Evolutionary conservation across 2,113 vertebrate genomes (phyloP).

Genomic region (Oriolus oriolus): DNA sequence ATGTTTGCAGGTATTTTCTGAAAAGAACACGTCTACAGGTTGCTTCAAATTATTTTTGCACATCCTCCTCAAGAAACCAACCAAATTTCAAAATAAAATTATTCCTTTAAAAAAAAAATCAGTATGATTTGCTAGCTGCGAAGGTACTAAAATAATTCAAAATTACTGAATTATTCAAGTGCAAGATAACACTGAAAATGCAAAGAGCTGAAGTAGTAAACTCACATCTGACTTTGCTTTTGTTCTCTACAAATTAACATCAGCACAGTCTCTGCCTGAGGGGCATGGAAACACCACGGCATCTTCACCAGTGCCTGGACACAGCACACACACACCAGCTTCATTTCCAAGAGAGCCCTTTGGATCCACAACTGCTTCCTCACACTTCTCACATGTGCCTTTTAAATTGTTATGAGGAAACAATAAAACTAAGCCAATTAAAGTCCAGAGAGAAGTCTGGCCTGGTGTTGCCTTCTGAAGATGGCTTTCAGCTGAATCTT

Average conservation of each 20-base stretch:
- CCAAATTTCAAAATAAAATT: accelerated
- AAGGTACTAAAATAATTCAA: neutral
- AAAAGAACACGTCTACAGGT: neutral
- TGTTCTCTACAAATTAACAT: neutral
- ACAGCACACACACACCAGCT: neutral
- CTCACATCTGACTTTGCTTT: neutral
- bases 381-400: neutral
- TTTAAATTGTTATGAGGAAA: neutral
- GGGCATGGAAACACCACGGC: neutral
- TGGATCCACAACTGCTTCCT: neutral
- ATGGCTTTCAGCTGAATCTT: neutral
- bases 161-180: neutral
- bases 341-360: neutral
- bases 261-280: neutral
- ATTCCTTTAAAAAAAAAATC: neutral
- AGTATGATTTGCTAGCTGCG: neutral
- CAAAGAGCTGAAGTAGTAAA: neutral
- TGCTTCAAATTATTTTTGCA: neutral
- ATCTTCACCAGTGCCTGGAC: neutral
- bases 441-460: neutral
- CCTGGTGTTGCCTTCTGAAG: neutral
- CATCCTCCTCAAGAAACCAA: neutral
- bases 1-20: neutral
- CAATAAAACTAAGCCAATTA: neutral
- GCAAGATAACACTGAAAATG: neutral